Conservation (phyloP, 2,888 invertebrate species). For the Netelia virgata region DNA sequence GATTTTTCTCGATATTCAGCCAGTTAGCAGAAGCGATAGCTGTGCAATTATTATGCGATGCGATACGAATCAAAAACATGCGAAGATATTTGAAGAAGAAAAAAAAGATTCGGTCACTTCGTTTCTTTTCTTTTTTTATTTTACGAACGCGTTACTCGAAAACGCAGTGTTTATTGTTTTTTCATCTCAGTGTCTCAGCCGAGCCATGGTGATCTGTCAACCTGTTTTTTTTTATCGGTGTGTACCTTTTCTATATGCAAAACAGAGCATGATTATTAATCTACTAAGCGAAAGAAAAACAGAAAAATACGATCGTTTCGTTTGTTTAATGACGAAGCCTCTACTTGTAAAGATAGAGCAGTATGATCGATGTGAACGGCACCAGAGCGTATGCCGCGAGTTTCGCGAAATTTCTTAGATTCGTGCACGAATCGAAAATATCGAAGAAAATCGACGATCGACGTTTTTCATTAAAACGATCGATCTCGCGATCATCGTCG, state of each 20-base stretch:
- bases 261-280: slow-evolving; percentile 67
- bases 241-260: slow-evolving; percentile 71
- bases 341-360: slow-evolving; percentile 79
- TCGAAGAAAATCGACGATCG: slow-evolving; percentile 78
- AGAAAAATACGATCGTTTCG: slow-evolving; percentile 26
- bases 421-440: slow-evolving; percentile 76
- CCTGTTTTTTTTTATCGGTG: slow-evolving; percentile 69
- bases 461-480: slow-evolving; percentile 66
- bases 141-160: slow-evolving; percentile 67
- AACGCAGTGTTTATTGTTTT: slow-evolving; percentile 42
- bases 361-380: slow-evolving; percentile 79
- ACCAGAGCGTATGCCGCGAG: slow-evolving; percentile 79
- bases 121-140: slow-evolving; percentile 55
- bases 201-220: slow-evolving; percentile 70
- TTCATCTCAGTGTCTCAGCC: slow-evolving; percentile 63
- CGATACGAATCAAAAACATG: slow-evolving; percentile 35
- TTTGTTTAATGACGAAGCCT: slow-evolving; percentile 11
- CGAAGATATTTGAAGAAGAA: slow-evolving; percentile 33
- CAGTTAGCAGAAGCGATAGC: slow-evolving; percentile 35
- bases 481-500: slow-evolving; percentile 58
- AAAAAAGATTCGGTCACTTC: slow-evolving; percentile 34
- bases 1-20: slow-evolving; percentile 21
- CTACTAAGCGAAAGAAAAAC: slow-evolving; percentile 3
- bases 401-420: slow-evolving; percentile 77
- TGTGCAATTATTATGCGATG: slow-evolving; percentile 16